Evolutionary conservation across 2,888 invertebrate species (phyloP).

Genomic region (Muscina levida): DNA sequence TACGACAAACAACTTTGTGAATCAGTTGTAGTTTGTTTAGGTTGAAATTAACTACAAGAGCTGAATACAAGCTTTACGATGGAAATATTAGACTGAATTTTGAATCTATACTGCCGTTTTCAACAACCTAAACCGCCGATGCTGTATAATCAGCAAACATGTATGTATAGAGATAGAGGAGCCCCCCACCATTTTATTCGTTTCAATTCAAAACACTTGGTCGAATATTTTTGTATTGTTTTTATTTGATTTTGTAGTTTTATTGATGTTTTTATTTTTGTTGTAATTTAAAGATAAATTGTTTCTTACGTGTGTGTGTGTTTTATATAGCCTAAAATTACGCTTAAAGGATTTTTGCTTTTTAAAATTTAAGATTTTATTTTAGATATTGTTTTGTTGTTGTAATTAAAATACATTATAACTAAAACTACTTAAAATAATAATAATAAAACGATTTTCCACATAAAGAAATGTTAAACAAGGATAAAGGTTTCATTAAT

Average conservation of each 20-base stretch:
- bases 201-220: too few species aligned
- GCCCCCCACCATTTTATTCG: too few species aligned
- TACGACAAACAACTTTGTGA: too few species aligned
- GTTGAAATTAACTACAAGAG: too few species aligned
- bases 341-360: conserved; percentile 48
- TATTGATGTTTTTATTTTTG: conserved; percentile 15
- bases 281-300: conserved; percentile 41
- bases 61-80: too few species aligned
- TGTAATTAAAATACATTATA: conserved; percentile 48
- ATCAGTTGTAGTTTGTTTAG: too few species aligned
- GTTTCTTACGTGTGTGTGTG: conserved; percentile 34
- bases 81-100: too few species aligned
- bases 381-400: conserved; percentile 26
- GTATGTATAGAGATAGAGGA: too few species aligned
- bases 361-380: conserved; percentile 39
- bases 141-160: too few species aligned
- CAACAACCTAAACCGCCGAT: too few species aligned
- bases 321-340: conserved; percentile 54
- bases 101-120: too few species aligned
- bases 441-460: background rate
- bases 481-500: conserved; percentile 10
- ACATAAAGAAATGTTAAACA: conserved; percentile 22
- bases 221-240: conserved; percentile 18
- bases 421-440: conserved; percentile 57
- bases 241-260: conserved; percentile 43